These are phyloP conservation scores for Invenusta paracnida DNA, from an alignment of 2,888 invertebrate species.

Conservation along the genomic window DNA sequence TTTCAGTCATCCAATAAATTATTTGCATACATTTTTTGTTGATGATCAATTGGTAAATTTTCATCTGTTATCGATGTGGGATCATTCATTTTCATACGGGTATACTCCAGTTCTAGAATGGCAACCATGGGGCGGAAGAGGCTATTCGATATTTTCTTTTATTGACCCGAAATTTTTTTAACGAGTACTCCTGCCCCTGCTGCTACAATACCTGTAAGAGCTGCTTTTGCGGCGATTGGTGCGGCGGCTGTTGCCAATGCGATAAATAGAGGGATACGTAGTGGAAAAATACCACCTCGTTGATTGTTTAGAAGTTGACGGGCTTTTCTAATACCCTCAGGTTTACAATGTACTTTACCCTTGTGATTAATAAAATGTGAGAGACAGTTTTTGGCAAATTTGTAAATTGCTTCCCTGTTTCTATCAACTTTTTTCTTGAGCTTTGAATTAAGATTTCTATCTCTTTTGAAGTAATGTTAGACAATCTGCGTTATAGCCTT, in stretches of 20 bases:
- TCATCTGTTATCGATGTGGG: neutral
- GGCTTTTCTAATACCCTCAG: neutral
- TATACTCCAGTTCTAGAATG: conserved; percentile 18
- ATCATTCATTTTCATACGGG: conserved; percentile 15
- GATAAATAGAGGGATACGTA: conserved; percentile 2
- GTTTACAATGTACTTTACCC: conserved; percentile 7
- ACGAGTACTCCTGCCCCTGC: neutral
- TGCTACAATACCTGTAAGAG: neutral
- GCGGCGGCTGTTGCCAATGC: conserved; percentile 22
- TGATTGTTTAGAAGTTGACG: conserved; percentile 9
- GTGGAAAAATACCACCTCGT: neutral
- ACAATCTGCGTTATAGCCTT: conserved; percentile 2
- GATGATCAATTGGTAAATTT: neutral
- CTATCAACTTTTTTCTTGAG: neutral
- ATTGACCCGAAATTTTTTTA: neutral
- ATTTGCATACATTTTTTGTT: neutral
- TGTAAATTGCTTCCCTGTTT: neutral
- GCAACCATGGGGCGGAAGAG: neutral
- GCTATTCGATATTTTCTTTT: neutral
- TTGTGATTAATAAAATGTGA: neutral
- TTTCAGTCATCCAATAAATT: neutral
- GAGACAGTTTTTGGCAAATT: conserved; percentile 12
- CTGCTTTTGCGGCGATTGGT: conserved; percentile 17
- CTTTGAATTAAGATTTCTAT: neutral
- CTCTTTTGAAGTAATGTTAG: neutral